phyloP scores from a whole-genome alignment of 2,888 invertebrate genomes.

The Venustoraphidia nigricollis region DNA sequence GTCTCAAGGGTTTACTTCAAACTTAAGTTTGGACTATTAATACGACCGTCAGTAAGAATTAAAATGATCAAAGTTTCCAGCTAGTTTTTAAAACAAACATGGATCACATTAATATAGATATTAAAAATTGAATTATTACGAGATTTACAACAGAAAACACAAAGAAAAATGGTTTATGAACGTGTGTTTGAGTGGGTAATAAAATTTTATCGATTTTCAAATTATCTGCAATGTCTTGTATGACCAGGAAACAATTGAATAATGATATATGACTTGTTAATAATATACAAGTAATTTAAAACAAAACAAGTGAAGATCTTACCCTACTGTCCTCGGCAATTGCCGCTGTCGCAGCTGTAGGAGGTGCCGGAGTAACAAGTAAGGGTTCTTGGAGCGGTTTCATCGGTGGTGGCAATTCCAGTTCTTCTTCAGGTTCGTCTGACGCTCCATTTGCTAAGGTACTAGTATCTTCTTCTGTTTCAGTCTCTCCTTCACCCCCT shows the following conservation, averaged over 20 bases:
- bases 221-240: not conserved
- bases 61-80: no score
- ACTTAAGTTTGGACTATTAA: no score
- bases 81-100: no score
- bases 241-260: no score
- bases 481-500: slow-evolving; percentile 30
- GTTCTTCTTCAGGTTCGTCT: slow-evolving; percentile 66
- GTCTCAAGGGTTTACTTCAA: not conserved
- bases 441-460: slow-evolving; percentile 36
- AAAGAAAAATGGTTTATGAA: no score
- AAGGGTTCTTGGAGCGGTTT: slow-evolving; percentile 72
- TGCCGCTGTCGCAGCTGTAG: slow-evolving; percentile 28
- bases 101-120: no score
- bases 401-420: slow-evolving; percentile 86
- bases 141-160: no score
- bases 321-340: slow-evolving; percentile 40
- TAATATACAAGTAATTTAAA: not conserved
- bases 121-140: no score
- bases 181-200: no score
- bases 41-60: no score
- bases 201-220: not conserved
- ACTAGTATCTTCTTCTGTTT: slow-evolving; percentile 21
- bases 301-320: slow-evolving; percentile 17
- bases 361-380: slow-evolving; percentile 23
- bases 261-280: not conserved